Conservation (phyloP, 2,113 vertebrate genomes). For the Vulpes ferrilata region DNA sequence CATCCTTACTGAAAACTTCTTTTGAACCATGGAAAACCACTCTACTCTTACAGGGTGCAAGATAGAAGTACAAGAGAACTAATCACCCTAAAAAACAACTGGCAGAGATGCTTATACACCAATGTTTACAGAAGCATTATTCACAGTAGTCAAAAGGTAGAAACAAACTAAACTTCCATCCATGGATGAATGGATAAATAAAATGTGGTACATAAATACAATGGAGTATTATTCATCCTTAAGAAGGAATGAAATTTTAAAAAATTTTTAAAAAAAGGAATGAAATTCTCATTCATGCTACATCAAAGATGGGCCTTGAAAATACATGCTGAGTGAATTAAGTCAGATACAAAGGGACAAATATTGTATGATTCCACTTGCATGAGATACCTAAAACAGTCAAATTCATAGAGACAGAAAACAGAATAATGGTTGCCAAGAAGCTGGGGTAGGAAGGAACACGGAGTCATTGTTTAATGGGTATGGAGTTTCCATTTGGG, state of each 20-base stretch:
- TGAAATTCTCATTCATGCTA: background rate
- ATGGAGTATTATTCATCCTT: conserved; percentile 20
- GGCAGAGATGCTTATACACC: background rate
- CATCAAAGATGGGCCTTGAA: background rate
- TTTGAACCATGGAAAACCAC: conserved; percentile 46
- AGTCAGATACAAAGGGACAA: conserved; percentile 15
- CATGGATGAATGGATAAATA: background rate
- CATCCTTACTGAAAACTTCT: background rate
- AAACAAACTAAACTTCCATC: background rate
- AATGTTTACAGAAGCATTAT: background rate
- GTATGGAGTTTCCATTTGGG: background rate
- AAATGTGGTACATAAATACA: background rate
- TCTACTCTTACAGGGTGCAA: background rate
- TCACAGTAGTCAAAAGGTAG: background rate
- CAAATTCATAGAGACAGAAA: background rate
- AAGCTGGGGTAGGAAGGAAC: background rate
- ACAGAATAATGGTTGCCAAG: background rate
- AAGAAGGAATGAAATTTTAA: conserved; percentile 15
- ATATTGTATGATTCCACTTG: background rate
- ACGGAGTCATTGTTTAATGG: background rate
- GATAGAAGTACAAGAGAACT: conserved; percentile 4
- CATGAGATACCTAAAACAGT: background rate
- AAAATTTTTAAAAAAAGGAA: background rate
- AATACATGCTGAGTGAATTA: conserved; percentile 46
- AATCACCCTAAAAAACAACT: background rate